A percentile compares a stretch with the other conserved stretches of the same genome.
phyloP scores from a whole-genome alignment of 2,113 vertebrate species.

The Lonchura striata region DNA sequence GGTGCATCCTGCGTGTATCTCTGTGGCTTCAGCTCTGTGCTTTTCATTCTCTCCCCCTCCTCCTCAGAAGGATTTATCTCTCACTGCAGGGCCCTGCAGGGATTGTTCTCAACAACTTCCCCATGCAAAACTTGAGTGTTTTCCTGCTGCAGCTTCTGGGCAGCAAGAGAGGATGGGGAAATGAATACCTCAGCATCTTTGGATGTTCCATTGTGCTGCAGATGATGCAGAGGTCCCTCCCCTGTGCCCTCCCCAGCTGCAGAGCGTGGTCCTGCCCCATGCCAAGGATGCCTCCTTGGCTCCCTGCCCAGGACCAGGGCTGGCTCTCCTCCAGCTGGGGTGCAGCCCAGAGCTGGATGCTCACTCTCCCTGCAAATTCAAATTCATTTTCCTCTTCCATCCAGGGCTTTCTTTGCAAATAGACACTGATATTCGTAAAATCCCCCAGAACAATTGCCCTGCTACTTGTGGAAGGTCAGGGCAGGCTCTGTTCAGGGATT shows the following conservation, averaged over 20 bases:
- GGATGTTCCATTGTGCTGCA: background rate
- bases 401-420: background rate
- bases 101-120: background rate
- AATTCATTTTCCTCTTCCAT: conserved; percentile 11
- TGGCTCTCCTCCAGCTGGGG: conserved; percentile 42
- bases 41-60: background rate
- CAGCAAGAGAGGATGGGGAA: background rate
- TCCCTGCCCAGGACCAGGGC: background rate
- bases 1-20: background rate
- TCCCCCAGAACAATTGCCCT: background rate
- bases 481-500: conserved; percentile 4
- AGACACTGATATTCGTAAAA: conserved; percentile 38
- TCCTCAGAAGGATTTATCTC: background rate
- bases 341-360: background rate
- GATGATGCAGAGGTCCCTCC: background rate
- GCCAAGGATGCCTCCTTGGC: conserved; percentile 2
- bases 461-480: conserved; percentile 55
- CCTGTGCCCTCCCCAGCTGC: background rate
- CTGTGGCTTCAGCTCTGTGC: background rate
- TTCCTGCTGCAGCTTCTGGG: background rate
- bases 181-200: background rate
- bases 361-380: conserved; percentile 12
- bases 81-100: background rate
- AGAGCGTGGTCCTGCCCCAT: background rate
- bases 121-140: background rate